A percentile compares a stretch with the other conserved stretches of the same genome.
These are phyloP conservation scores for Petrocephalus microphthalmus DNA, from an alignment of 2,113 vertebrate species.

Conservation along the genomic window DNA sequence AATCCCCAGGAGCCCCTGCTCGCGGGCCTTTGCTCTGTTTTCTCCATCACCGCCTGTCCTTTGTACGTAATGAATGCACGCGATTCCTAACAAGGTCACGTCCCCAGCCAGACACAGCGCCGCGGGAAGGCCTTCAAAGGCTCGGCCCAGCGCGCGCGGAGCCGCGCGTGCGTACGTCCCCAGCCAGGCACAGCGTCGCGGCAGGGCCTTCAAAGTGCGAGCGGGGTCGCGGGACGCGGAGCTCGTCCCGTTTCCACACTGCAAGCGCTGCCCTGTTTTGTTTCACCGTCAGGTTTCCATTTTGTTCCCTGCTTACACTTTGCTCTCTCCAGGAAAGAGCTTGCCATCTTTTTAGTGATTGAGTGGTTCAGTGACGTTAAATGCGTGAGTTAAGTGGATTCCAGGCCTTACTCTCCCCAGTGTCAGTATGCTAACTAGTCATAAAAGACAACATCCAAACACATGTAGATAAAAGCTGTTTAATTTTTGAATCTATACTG, in stretches of 20 bases:
- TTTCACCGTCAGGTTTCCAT: background rate
- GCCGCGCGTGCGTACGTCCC: slow-evolving; percentile 34
- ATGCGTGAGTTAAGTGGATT: background rate
- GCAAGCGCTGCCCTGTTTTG: background rate
- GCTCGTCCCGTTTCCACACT: background rate
- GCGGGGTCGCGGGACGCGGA: background rate
- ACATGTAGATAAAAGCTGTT: background rate
- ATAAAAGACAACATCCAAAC: background rate
- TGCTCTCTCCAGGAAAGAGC: background rate
- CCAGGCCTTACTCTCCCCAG: background rate
- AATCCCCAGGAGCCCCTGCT: slow-evolving; percentile 2
- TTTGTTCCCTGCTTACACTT: background rate
- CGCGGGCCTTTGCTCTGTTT: slow-evolving; percentile 35
- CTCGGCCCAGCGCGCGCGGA: background rate
- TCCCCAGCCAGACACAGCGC: slow-evolving; percentile 36
- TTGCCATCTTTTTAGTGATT: background rate
- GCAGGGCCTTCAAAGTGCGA: background rate
- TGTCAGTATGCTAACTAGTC: background rate
- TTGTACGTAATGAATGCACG: slow-evolving; percentile 13
- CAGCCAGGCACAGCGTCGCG: slow-evolving; percentile 28
- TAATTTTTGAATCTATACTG: background rate
- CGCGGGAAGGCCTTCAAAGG: background rate
- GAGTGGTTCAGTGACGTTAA: background rate
- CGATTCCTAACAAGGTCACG: slow-evolving; percentile 43
- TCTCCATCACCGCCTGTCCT: slow-evolving; percentile 36